A percentile compares a stretch with the other conserved stretches of the same genome.
Conservation (phyloP, 2,888 invertebrate genomes). For the Aleiodes alternator region DNA sequence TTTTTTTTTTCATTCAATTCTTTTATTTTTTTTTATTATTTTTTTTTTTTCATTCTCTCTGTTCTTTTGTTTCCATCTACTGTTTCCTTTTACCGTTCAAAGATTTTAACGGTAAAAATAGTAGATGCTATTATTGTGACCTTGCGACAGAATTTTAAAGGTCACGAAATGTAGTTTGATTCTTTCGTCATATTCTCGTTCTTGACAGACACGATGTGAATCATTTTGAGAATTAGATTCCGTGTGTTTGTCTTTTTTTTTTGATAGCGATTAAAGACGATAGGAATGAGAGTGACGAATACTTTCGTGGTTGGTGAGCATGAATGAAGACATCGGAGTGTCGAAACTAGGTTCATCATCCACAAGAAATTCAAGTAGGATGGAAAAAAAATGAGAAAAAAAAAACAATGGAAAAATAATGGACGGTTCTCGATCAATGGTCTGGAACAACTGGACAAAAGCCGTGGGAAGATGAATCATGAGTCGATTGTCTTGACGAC, state of each 20-base stretch:
- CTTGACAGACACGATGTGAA: no score
- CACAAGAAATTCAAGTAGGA: slow-evolving; percentile 6
- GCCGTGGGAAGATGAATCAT: slow-evolving; percentile 67
- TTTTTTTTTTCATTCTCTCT: background rate
- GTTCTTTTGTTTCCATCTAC: background rate
- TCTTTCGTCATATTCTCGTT: background rate
- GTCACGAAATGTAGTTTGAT: background rate
- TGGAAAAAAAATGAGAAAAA: slow-evolving; percentile 43
- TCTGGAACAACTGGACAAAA: slow-evolving; percentile 61
- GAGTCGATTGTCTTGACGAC: slow-evolving; percentile 34
- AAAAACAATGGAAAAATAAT: slow-evolving; percentile 49
- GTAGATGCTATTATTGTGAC: slow-evolving; percentile 12
- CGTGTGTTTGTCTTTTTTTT: background rate
- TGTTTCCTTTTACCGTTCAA: slow-evolving; percentile 29
- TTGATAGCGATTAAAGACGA: background rate
- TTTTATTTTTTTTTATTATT: background rate
- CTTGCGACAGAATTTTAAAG: slow-evolving; percentile 17
- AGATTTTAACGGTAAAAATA: slow-evolving; percentile 27
- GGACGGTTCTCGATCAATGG: slow-evolving; percentile 63
- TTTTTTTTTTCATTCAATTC: slow-evolving; percentile 32
- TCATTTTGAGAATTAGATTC: background rate
- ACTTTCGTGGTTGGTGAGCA: background rate
- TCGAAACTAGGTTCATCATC: slow-evolving; percentile 31
- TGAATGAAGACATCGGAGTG: slow-evolving; percentile 17
- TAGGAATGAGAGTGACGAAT: no score